A percentile compares a stretch with the other conserved stretches of the same genome.
Evolutionary conservation across 2,113 vertebrate genomes (phyloP).

Genomic region (Phoxinus phoxinus): DNA sequence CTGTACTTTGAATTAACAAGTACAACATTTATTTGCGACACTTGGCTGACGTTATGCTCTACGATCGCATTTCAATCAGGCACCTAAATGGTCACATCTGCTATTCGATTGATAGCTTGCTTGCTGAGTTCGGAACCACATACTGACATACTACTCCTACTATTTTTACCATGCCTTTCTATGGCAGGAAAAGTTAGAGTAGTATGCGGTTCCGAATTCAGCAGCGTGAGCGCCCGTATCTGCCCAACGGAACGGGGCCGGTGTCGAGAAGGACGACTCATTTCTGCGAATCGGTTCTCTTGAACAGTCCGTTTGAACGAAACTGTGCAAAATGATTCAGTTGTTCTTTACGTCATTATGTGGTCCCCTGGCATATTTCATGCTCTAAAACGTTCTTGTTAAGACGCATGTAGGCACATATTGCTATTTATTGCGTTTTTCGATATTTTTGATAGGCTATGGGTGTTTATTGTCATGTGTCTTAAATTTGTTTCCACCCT

Average conservation of each 20-base stretch:
- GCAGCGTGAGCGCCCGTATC: no score
- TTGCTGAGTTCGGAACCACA: no score
- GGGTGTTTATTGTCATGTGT: not conserved
- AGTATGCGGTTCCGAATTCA: no score
- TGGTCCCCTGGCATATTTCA: not conserved
- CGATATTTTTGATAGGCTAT: not conserved
- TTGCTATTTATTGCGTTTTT: not conserved
- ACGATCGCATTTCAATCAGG: slow-evolving; percentile 61
- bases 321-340: not conserved
- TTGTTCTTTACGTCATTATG: not conserved
- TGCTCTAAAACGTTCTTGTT: not conserved
- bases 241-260: no score
- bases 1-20: not conserved
- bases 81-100: slow-evolving; percentile 33
- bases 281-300: not conserved
- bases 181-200: no score
- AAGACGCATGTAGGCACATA: not conserved
- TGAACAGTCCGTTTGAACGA: not conserved
- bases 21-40: not conserved
- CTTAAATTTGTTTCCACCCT: not conserved
- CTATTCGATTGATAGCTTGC: slow-evolving; percentile 41
- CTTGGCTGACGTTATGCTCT: not conserved
- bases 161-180: no score
- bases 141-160: no score
- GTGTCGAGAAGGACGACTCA: not conserved